Evolutionary conservation across 2,113 vertebrate species (phyloP).

Genomic region (Neolamprologus sp.): DNA sequence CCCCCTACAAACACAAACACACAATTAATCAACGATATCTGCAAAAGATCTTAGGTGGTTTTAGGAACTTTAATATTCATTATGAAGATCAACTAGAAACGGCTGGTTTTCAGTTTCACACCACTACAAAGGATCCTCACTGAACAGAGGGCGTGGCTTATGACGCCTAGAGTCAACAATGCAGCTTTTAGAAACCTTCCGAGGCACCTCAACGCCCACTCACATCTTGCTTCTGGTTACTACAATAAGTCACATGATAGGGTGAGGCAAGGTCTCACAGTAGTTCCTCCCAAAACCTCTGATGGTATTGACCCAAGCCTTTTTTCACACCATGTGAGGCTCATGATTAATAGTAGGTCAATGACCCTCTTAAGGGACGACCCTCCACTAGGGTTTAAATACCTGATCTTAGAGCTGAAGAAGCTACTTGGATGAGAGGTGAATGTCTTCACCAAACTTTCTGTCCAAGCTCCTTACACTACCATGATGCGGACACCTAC

Average conservation of each 20-base stretch:
- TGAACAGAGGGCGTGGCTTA: not conserved
- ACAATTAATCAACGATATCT: not conserved
- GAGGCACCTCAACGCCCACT: not conserved
- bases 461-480: not conserved
- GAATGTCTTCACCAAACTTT: not conserved
- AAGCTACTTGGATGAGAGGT: not conserved
- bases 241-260: not conserved
- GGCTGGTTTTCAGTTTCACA: not conserved
- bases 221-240: fast-evolving
- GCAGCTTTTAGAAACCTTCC: not conserved
- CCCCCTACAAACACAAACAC: not conserved
- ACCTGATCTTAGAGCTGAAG: not conserved
- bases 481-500: not conserved
- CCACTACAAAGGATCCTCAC: fast-evolving
- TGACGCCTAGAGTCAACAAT: not conserved
- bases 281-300: not conserved
- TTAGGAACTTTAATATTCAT: not conserved
- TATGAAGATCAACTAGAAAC: not conserved
- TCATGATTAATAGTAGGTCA: not conserved
- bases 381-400: not conserved
- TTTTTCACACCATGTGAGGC: not conserved
- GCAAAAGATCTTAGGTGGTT: not conserved
- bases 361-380: fast-evolving
- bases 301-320: fast-evolving
- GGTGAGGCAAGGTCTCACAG: not conserved